These are phyloP conservation scores for Atta texana DNA, from an alignment of 1,140 invertebrate genomes.

Conservation along the genomic window DNA sequence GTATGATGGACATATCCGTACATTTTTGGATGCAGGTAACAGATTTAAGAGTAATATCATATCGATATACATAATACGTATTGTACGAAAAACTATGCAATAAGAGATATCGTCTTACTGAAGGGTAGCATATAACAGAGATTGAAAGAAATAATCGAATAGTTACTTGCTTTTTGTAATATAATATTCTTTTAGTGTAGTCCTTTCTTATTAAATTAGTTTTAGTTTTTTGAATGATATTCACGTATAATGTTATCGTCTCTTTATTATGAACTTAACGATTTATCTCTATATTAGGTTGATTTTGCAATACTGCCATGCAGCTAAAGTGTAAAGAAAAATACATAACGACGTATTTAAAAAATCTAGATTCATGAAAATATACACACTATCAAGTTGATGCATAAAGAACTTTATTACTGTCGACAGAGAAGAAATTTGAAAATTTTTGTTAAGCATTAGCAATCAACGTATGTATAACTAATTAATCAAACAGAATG, in stretches of 20 bases:
- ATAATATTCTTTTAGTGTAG: neutral
- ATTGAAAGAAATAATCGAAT: neutral
- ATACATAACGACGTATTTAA: neutral
- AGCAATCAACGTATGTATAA: neutral
- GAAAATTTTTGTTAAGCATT: neutral
- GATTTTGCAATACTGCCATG: neutral
- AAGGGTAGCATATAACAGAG: neutral
- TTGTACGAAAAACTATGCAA: neutral
- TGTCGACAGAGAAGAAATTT: neutral
- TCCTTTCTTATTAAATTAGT: neutral
- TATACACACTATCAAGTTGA: neutral
- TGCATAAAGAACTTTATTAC: neutral
- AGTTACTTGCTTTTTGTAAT: neutral
- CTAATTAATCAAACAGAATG: constrained; percentile 17
- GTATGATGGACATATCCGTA: neutral
- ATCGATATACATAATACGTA: neutral
- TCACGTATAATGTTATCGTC: neutral
- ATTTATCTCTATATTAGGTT: constrained; percentile 1
- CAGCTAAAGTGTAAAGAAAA: neutral
- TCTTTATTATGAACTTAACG: neutral
- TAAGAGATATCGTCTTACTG: neutral
- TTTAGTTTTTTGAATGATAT: neutral
- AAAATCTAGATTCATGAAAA: neutral
- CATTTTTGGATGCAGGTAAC: neutral
- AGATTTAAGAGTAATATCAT: neutral